Percentiles rank a stretch among this genome's conserved stretches.
These are phyloP conservation scores for Melikaiella ostensackeni DNA, from an alignment of 2,888 invertebrate genomes.

Conservation along the genomic window DNA sequence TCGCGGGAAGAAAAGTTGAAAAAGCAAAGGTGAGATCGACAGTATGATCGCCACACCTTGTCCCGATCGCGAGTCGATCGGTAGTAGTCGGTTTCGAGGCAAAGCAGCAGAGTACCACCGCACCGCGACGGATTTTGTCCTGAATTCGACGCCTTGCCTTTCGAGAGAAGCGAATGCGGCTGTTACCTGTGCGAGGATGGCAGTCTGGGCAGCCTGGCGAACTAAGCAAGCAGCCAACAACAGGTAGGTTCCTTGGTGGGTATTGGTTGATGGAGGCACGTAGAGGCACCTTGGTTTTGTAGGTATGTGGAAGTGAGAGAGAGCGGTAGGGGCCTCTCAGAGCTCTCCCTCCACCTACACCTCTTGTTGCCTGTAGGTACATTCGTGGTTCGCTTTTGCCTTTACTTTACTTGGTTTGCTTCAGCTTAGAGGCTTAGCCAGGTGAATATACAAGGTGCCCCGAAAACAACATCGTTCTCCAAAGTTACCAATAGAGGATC, in stretches of 20 bases:
- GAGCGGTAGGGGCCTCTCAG: constrained; percentile 6
- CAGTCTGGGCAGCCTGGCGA: neutral
- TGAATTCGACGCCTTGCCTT: constrained; percentile 65
- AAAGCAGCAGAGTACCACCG: constrained; percentile 42
- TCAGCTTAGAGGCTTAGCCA: constrained; percentile 4
- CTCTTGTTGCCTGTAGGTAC: constrained; percentile 7
- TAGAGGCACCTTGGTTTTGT: constrained; percentile 18
- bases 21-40: constrained; percentile 45
- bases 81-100: constrained; percentile 58
- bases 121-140: constrained; percentile 65
- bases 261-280: constrained; percentile 28
- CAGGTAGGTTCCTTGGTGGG: constrained; percentile 14
- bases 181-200: constrained; percentile 27
- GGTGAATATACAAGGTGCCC: constrained; percentile 4
- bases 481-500: too few relatives aligned
- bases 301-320: constrained; percentile 20
- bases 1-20: constrained; percentile 15
- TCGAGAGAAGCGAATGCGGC: constrained; percentile 50
- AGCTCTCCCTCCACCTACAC: constrained; percentile 35
- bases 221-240: constrained; percentile 4
- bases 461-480: constrained; percentile 1
- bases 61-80: constrained; percentile 62
- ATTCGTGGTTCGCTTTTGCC: constrained; percentile 15
- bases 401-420: neutral
- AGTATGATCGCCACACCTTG: constrained; percentile 67